Conservation (phyloP, 2,888 invertebrate genomes). For the Meteorus colon region DNA sequence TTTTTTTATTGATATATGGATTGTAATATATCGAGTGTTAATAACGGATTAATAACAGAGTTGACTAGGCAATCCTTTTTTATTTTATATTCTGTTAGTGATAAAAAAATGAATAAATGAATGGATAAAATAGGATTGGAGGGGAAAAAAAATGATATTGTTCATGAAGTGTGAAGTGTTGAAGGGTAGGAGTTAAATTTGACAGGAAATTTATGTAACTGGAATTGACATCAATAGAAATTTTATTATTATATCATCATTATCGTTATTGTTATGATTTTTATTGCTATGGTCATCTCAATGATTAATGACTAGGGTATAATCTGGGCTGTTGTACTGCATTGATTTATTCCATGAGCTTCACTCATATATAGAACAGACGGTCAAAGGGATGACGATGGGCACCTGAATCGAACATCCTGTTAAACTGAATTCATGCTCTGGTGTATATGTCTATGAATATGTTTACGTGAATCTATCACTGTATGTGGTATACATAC, state of each 20-base stretch:
- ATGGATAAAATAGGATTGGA: background rate
- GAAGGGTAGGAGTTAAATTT: no score
- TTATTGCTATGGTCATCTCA: background rate
- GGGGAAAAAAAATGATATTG: background rate
- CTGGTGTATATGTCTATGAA: background rate
- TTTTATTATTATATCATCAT: background rate
- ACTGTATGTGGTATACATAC: background rate
- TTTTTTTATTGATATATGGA: constrained; percentile 17
- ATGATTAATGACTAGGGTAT: background rate
- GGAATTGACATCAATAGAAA: background rate
- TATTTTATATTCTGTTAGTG: background rate
- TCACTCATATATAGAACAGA: background rate
- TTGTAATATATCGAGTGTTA: constrained; percentile 24
- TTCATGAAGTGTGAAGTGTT: no score
- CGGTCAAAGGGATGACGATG: background rate
- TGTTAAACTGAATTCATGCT: constrained; percentile 1
- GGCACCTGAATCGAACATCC: background rate
- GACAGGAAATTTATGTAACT: no score
- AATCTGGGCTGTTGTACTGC: background rate
- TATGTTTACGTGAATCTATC: background rate
- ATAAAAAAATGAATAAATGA: background rate
- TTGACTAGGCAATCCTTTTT: background rate
- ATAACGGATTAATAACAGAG: constrained; percentile 10
- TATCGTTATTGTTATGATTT: background rate
- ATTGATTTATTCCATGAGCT: background rate